Evolutionary conservation across 2,888 invertebrate genomes (phyloP), one percentile per base, ranked within the genome.

Genomic region (Drosophila subsilvestris): DNA sequence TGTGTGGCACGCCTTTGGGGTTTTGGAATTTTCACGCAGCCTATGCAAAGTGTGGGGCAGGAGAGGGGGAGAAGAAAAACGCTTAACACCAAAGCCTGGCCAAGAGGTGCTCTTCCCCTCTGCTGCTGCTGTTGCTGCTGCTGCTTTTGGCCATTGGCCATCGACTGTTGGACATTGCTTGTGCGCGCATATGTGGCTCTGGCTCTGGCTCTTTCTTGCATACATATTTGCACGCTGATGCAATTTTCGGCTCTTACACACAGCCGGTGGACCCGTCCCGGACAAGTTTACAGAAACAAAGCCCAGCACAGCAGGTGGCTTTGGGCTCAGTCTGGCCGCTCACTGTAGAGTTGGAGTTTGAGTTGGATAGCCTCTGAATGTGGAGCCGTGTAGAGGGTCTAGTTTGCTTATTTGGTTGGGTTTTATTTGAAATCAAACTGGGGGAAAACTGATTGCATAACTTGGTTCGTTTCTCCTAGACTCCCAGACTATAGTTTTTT

Each of bases 181-280:
- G 60, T 53, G 43, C 51, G 37, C 60, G 43, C 45, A 62, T 70
- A 51, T 65, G 43, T 61, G 54, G 49, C 56, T 43, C 22, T 47
- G 37, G 10, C 57, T 48, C 54, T 60, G 43, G 29, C 45, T 53
- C 22, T 45, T 48, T 59, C 55, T 53, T 57, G 77, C 68, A 37
- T 72, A 74, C 59, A 78, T 80, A 69, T 83, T 86, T 78, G 72
- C 69, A 63, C 71, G 72, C 82, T 82, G 82, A 83, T 83, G 82
- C 82, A 83, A 83, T 77, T 79, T 27, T 37, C 37, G 37, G 37
- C 37, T n/a, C 37, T 37, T 37, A 37, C 45, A 14, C 47, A 18
- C 44, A 32, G 60, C 32, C 45, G 18, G 55, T 50, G 50, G 47
- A 48, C n/a, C 63, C 29, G 48, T 51, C 12, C 44, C 42, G 37